Percentiles rank a stretch among this genome's conserved stretches.
Evolutionary conservation across 2,113 vertebrate genomes (phyloP).

Genomic region (Poeciliopsis occidentalis): DNA sequence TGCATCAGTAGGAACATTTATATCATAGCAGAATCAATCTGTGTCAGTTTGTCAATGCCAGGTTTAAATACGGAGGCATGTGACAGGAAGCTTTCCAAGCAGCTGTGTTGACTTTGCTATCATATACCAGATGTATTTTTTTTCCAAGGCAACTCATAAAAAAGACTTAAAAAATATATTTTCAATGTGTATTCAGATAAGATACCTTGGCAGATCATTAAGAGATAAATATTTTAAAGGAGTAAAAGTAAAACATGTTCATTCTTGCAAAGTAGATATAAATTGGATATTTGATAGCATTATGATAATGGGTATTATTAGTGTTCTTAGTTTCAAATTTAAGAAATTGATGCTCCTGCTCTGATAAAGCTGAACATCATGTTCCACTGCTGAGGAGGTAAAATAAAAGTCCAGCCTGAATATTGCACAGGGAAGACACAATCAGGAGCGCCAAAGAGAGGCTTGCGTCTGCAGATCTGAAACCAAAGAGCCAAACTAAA

Average conservation of each 20-base stretch:
- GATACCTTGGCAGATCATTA: not conserved
- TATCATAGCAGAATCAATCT: not conserved
- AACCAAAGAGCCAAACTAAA: no score
- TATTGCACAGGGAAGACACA: not conserved
- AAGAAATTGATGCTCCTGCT: not conserved
- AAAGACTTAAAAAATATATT: not conserved
- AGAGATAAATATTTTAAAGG: not conserved
- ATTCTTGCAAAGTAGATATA: not conserved
- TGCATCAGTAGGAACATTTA: not conserved
- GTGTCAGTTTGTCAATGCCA: not conserved
- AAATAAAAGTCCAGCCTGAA: not conserved
- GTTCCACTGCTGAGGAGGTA: not conserved
- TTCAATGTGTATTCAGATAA: not conserved
- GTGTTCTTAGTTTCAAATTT: not conserved
- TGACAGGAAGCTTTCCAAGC: not conserved
- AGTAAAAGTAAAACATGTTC: not conserved
- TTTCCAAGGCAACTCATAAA: not conserved
- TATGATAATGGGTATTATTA: not conserved
- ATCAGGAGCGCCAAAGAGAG: no score
- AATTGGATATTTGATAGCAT: no score
- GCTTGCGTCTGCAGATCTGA: no score
- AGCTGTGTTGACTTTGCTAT: not conserved
- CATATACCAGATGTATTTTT: no score
- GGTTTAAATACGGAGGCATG: not conserved
- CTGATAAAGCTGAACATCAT: not conserved